Evolutionary conservation across 2,888 invertebrate genomes (phyloP).

Genomic region (Gymnosoma rotundatum): DNA sequence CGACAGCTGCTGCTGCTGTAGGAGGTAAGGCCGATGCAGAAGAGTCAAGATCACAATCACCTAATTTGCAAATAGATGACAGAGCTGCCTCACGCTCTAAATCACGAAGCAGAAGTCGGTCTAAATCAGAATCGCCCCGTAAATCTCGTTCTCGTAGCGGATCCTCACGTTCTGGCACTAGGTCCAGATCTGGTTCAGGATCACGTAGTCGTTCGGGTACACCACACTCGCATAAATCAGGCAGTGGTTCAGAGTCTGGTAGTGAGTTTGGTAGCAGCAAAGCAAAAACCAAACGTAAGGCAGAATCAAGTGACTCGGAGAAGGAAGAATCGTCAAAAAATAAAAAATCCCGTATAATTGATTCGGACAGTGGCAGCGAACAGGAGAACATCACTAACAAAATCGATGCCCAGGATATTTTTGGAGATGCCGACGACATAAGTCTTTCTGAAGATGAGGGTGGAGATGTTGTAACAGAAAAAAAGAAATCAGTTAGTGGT

Average conservation of each 20-base stretch:
- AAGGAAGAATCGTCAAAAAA: constrained; percentile 79
- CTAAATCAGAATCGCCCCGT: constrained; percentile 73
- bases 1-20: constrained; percentile 43
- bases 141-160: constrained; percentile 59
- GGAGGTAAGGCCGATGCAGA: constrained; percentile 73
- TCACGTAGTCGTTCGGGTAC: constrained; percentile 73
- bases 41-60: constrained; percentile 84
- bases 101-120: constrained; percentile 75
- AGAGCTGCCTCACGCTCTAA: constrained; percentile 80
- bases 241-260: constrained; percentile 79
- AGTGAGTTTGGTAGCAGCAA: constrained; percentile 80
- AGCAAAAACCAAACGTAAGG: constrained; percentile 79
- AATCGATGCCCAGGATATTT: constrained; percentile 88
- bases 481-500: constrained; percentile 76
- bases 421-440: constrained; percentile 97
- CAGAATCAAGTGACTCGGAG: constrained; percentile 84
- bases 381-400: constrained; percentile 73
- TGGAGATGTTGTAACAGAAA: constrained; percentile 72
- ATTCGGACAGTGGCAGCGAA: constrained; percentile 87
- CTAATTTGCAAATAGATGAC: constrained; percentile 83
- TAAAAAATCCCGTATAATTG: constrained; percentile 84
- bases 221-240: constrained; percentile 73
- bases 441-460: constrained; percentile 91
- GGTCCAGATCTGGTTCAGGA: constrained; percentile 73
- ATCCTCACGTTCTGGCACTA: constrained; percentile 71